Base-by-base conservation (phyloP, 2,888 invertebrate species). In the Alsophila aescularia region DNA sequence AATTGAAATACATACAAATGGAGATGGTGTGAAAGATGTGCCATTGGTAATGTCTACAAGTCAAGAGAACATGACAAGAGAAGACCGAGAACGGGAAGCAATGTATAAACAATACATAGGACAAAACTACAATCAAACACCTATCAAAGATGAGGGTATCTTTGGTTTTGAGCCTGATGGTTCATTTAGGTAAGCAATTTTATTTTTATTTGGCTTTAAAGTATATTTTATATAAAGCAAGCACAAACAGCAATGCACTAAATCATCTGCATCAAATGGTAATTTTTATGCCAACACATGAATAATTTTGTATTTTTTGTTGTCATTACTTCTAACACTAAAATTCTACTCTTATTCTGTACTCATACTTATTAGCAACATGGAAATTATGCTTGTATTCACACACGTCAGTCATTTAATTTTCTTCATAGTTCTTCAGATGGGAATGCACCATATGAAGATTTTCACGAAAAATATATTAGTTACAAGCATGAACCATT, bases 381-480 rank as follows among this genome's bases (percentile, higher is more conserved):
- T 29, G 29, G 43, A 45, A 7, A 58, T 24, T 44, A 34, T 54
- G 57, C 86, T 84, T 83, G 73, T 75, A 77, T 78, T 74, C 79
- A 81, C 81, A 76, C 80, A 81, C 83, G 85, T 83, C 53, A 58
- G 53, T 69, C 81, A 82, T 83, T 74, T 79, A 67, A 79, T 85
- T 89, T 82, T 90, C 87, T 90, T 86, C 86, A 81, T 92, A 92
- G 92, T 90, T 92, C 92, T 83, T 92, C 92, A 77, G 92, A 92
- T 81, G 90, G 91, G 58, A 91, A 90, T 88, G 90, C 85, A 80
- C 87, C 93, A 77, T 94, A 93, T 76, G 94, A 96, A 92, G 96
- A 96, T 81, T 96, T 96, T 84, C 96, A 96, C 83, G 96, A 96
- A 90, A 95, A 95, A 83, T 93, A 95, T 74, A 94, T 96, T 82